phyloP scores from a whole-genome alignment of 1,140 invertebrate genomes.

The Lepidostoma basale region DNA sequence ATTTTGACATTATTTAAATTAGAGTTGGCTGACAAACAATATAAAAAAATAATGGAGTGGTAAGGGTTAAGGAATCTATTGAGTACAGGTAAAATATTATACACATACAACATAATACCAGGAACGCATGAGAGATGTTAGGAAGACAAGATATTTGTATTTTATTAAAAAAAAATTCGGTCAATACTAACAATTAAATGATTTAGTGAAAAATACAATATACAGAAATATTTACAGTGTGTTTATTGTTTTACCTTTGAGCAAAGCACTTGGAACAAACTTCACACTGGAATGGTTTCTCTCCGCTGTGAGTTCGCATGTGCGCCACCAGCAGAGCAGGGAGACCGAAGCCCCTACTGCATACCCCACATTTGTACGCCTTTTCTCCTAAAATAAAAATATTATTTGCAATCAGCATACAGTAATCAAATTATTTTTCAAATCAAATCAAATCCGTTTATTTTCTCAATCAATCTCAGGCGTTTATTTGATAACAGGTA shows the following conservation, averaged over 20 bases:
- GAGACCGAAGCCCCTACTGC: slow-evolving; percentile 39
- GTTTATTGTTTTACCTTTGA: slow-evolving; percentile 26
- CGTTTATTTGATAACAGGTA: no score
- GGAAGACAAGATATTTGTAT: no score
- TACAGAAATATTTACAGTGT: neutral
- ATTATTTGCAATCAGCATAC: neutral
- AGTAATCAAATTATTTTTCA: neutral
- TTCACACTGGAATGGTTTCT: slow-evolving; percentile 47
- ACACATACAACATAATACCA: no score
- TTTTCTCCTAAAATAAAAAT: slow-evolving; percentile 47
- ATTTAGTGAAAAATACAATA: neutral
- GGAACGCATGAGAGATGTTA: no score
- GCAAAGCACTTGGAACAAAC: slow-evolving; percentile 47
- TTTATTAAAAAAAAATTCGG: no score
- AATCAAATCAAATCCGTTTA: no score
- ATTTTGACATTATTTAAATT: no score
- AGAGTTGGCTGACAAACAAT: no score
- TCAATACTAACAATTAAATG: no score
- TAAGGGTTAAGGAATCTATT: no score
- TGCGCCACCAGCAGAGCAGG: slow-evolving; percentile 36
- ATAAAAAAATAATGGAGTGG: no score
- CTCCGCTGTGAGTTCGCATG: slow-evolving; percentile 44
- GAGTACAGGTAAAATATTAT: no score
- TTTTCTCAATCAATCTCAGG: neutral
- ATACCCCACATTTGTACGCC: slow-evolving; percentile 47